A percentile compares a stretch with the other conserved stretches of the same genome.
Conservation (phyloP, 2,797 vertebrate species). For the Urosaurus nigricauda region DNA sequence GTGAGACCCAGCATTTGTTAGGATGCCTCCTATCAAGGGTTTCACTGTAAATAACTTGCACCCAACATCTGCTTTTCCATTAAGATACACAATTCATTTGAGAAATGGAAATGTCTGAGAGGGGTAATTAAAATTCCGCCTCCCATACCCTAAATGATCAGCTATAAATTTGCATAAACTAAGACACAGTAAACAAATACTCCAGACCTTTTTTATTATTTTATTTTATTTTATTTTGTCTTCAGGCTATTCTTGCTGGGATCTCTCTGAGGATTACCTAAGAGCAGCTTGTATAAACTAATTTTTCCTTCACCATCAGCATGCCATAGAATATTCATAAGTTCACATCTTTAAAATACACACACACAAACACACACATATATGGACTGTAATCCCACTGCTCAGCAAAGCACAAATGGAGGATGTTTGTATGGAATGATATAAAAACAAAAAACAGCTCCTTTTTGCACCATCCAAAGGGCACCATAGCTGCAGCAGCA, state of each 20-base stretch:
- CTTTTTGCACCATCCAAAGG: too few species aligned
- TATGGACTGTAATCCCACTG: background rate
- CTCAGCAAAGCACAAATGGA: background rate
- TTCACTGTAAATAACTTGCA: constrained; percentile 60
- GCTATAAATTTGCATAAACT: constrained; percentile 31
- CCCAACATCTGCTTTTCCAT: constrained; percentile 49
- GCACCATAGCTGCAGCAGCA: too few species aligned
- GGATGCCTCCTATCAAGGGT: constrained; percentile 35
- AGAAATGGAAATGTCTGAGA: background rate
- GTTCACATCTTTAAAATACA: background rate
- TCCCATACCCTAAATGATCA: constrained; percentile 6
- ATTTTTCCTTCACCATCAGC: background rate
- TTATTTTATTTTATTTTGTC: background rate
- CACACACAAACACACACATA: too few species aligned
- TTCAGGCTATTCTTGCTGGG: background rate
- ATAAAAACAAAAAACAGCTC: background rate
- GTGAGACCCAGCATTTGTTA: constrained; percentile 49
- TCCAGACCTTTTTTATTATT: background rate
- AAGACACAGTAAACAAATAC: background rate
- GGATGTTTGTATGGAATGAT: background rate
- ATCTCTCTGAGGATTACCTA: background rate
- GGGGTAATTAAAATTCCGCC: constrained; percentile 38
- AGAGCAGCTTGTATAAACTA: background rate
- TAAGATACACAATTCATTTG: background rate
- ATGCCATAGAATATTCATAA: constrained; percentile 10